Conservation (phyloP, 2,113 vertebrate species). For the Urocolius indicus region DNA sequence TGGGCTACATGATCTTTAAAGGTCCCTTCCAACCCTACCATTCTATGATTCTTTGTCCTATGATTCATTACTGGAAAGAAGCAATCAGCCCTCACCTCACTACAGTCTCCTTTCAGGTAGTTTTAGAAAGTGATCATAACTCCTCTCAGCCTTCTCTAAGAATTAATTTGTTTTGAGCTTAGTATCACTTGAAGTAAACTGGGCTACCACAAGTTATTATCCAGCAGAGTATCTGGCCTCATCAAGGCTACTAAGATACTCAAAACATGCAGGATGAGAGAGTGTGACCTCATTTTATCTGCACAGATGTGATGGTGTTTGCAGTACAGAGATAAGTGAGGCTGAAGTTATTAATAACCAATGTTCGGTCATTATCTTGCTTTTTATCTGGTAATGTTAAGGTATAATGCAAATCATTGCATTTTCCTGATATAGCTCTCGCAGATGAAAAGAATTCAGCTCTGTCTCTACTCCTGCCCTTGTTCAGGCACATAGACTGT, state of each 20-base stretch:
- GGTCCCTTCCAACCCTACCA: no score
- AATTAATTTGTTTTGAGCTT: neutral
- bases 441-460: neutral
- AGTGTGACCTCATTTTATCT: neutral
- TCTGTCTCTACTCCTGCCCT: neutral
- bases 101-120: no score
- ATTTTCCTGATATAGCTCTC: neutral
- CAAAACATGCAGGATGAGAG: neutral
- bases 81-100: no score
- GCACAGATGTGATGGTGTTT: neutral
- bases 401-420: accelerated
- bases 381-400: neutral
- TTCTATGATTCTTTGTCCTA: no score
- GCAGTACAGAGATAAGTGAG: neutral
- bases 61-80: no score
- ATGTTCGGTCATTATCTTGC: accelerated
- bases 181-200: neutral
- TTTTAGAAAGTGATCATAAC: no score
- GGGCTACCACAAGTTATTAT: neutral
- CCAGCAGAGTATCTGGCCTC: neutral
- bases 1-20: no score
- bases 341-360: neutral
- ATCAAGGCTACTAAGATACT: neutral
- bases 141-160: no score
- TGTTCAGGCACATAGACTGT: accelerated